A percentile compares a stretch with the other conserved stretches of the same genome.
Evolutionary conservation across 2,888 invertebrate species (phyloP).

Genomic region (Chamaedrilus cognettii): DNA sequence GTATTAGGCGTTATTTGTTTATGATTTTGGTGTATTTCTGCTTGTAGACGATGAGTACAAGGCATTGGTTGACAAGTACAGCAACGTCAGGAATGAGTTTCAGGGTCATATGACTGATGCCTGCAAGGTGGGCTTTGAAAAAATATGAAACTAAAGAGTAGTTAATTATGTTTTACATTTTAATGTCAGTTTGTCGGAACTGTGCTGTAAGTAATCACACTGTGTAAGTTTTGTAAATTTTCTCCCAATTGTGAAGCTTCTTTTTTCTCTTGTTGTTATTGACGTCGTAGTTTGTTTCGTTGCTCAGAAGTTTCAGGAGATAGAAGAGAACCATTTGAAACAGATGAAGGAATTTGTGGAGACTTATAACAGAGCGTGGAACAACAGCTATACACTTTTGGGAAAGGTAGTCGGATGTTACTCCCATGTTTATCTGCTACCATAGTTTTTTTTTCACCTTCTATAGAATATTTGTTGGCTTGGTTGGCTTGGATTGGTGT

Average conservation of each 20-base stretch:
- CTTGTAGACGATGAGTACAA: conserved; percentile 89
- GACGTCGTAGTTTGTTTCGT: not conserved
- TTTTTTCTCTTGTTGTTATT: too few species aligned
- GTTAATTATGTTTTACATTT: too few species aligned
- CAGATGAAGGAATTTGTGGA: conserved; percentile 96
- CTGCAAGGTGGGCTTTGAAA: conserved; percentile 68
- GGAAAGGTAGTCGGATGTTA: conserved; percentile 76
- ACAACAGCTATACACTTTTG: conserved; percentile 86
- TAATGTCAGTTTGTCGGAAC: too few species aligned
- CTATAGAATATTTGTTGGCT: too few species aligned
- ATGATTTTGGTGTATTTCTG: not conserved
- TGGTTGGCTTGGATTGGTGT: too few species aligned
- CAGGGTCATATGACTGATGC: conserved; percentile 86
- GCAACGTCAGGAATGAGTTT: conserved; percentile 86
- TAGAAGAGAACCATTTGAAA: conserved; percentile 87
- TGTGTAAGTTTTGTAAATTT: too few species aligned
- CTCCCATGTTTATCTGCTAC: too few species aligned
- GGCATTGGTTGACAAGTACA: conserved; percentile 88
- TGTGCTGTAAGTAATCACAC: too few species aligned
- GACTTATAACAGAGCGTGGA: conserved; percentile 71
- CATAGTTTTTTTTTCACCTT: too few species aligned
- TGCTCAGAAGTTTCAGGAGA: conserved; percentile 77
- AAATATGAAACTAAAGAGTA: too few species aligned
- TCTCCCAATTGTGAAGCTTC: too few species aligned
- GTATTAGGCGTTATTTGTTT: too few species aligned